Base-by-base conservation (phyloP, 2,888 invertebrate species). In the Gonocerus acuteangulatus region DNA sequence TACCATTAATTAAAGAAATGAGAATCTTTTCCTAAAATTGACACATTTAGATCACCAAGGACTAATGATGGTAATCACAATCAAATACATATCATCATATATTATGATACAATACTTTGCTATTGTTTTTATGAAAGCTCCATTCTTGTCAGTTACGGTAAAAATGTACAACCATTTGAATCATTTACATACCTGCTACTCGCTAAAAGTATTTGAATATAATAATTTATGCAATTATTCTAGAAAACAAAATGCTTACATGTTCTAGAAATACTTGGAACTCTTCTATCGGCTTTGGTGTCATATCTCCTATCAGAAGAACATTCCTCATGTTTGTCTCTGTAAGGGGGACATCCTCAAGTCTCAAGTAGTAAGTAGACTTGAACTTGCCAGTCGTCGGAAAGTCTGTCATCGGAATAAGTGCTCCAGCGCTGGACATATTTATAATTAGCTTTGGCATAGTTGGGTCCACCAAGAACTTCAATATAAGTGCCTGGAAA, bases 351-450 rank as follows among this genome's bases (percentile, higher is more conserved):
- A 80, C 81, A 6, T 80, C 78, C 2, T 74, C 71, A 66, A 80
- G 83, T 68, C 88, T 84, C 27, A 90, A 78, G 72, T 94, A 93
- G 72, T 91, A 95, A 0, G 83, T 77, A 56, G 82, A 78, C 75
- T 89, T 90, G 11, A 80, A 77, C 69, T 81, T 82, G 23, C 80
- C 76, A 44, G 78, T 74, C 0, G 78, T 69, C 1, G 84, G 85
- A 69, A 86, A 89, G 6, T 76, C 75, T 9, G 78, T 36, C 15
- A 81, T 72, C 1, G 88, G 86, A 1, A 81, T 76, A n/a, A 93
- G 75, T 64, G 80, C 67, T 0, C 86, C 85, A 0, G 81, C 79
- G 0, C 80, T 69, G 62, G 81, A 82, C 68, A 86, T 71, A 48
- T 82, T 81, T 66, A 88, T 78, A 59, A 85, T 76, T 13, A 88